A percentile compares a stretch with the other conserved stretches of the same genome.
Evolutionary conservation across 2,797 vertebrate species (phyloP).

Genomic region (Peromyscus aztecus): DNA sequence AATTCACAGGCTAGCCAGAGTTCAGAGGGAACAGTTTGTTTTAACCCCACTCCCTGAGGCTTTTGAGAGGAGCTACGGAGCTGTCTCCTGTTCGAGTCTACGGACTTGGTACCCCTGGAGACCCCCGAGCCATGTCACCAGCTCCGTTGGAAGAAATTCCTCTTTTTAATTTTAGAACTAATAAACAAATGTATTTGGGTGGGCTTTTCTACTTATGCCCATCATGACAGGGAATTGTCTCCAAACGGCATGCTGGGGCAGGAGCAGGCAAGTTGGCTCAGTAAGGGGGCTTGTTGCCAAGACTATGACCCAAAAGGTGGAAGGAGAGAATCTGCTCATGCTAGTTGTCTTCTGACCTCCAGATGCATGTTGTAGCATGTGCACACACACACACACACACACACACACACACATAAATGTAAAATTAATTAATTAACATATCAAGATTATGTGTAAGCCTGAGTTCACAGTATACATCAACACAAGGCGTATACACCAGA

Average conservation of each 20-base stretch:
- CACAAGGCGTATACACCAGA: neutral
- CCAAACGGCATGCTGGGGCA: neutral
- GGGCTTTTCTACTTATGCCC: neutral
- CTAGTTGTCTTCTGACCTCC: neutral
- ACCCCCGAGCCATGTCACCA: neutral
- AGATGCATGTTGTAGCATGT: neutral
- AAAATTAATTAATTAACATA: neutral
- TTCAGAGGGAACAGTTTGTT: constrained; percentile 63
- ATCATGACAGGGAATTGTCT: neutral
- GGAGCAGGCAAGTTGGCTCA: neutral
- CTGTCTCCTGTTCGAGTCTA: constrained; percentile 29
- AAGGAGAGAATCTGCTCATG: neutral
- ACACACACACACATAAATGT: neutral
- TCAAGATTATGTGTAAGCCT: neutral
- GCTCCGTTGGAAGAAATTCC: neutral
- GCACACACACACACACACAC: neutral
- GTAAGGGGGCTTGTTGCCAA: neutral
- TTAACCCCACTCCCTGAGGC: neutral
- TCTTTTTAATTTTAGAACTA: constrained; percentile 22
- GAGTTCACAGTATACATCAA: neutral
- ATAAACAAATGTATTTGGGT: neutral
- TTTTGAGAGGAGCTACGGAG: neutral
- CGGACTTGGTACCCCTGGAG: neutral
- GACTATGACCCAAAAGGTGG: neutral
- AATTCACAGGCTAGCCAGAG: constrained; percentile 25